Evolutionary conservation across 2,797 vertebrate genomes (phyloP), one percentile per base, ranked within the genome.

Genomic region (Bothrops alternatus): DNA sequence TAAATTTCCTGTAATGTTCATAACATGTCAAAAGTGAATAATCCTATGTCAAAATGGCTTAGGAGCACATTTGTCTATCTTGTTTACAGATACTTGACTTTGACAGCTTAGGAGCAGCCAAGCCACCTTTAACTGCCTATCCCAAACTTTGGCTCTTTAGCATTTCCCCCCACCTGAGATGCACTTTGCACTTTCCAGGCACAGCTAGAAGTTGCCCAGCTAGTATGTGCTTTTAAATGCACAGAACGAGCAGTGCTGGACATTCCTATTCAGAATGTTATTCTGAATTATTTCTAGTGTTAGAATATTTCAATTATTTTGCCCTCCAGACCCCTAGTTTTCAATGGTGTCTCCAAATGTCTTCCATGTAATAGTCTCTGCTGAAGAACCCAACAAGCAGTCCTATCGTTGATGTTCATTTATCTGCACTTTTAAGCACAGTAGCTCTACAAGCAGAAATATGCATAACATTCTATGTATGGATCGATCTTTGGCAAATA

Each of bases 1-100:
- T 96, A 97, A 96, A 96, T 97, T 96, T 96, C 95, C 95, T 96
- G 95, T 97, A 97, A 97, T 96, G 96, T 96, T 97, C 97, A 96
- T 95, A 96, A 96, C 95, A 95, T 89, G 97, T 96, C 94, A 95
- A 93, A 97, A 97, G 94, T 94, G 95, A 98, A 96, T 96, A 96
- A 97, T 95, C 95, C 93, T 93, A 90, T 96, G 97, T 93, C 94
- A 96, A 96, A 96, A 94, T 95, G 92, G 95, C 93, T 97, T 95
- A 94, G 88, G 94, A 94, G 94, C 94, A 94, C 55, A 32, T 95
- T 95, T 96, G 95, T 93, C 95, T 95, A 95, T 90, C 90, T 47
- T 90, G 94, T 82, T 94, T 94, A 92, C 55, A 91, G 90, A 94
- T 94, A 96, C 90, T 95, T 91, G 53, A 91, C 95, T 93, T 89